Percentiles rank a stretch among this genome's conserved stretches.
These are phyloP conservation scores for Rhagoletis zephyria DNA, from an alignment of 1,140 invertebrate genomes.

Conservation along the genomic window DNA sequence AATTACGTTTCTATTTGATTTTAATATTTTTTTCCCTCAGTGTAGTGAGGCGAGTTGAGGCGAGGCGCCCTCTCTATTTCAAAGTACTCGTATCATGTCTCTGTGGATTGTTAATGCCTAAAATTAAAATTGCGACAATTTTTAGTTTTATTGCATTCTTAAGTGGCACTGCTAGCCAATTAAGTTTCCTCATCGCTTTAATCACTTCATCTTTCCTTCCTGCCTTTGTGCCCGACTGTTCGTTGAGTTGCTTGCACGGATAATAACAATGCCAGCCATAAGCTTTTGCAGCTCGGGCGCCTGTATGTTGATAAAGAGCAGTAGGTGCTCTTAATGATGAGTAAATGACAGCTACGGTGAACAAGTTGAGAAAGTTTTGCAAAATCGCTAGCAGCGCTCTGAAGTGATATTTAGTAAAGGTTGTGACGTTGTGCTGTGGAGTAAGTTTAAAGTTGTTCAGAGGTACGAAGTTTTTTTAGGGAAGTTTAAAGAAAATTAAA, in stretches of 20 bases:
- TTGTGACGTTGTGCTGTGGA: background rate
- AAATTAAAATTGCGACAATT: constrained; percentile 45
- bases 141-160: constrained; percentile 33
- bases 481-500: too few relatives aligned
- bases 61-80: background rate
- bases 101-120: constrained; percentile 9
- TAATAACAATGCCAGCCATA: constrained; percentile 33
- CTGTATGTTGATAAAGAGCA: background rate
- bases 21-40: too few relatives aligned
- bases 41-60: too few relatives aligned
- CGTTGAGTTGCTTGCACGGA: background rate
- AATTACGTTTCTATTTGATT: too few relatives aligned
- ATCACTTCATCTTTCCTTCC: constrained; percentile 21
- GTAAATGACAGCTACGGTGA: constrained; percentile 1
- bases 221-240: background rate
- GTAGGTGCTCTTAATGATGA: background rate
- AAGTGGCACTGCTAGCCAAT: constrained; percentile 46
- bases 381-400: background rate
- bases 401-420: background rate
- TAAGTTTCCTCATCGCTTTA: constrained; percentile 28
- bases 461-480: too few relatives aligned
- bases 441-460: background rate
- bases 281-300: background rate
- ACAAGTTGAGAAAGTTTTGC: constrained; percentile 25
- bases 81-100: background rate